Evolutionary conservation across 2,888 invertebrate genomes (phyloP), one percentile per base, ranked within the genome.

Genomic region (Athalia rosae): DNA sequence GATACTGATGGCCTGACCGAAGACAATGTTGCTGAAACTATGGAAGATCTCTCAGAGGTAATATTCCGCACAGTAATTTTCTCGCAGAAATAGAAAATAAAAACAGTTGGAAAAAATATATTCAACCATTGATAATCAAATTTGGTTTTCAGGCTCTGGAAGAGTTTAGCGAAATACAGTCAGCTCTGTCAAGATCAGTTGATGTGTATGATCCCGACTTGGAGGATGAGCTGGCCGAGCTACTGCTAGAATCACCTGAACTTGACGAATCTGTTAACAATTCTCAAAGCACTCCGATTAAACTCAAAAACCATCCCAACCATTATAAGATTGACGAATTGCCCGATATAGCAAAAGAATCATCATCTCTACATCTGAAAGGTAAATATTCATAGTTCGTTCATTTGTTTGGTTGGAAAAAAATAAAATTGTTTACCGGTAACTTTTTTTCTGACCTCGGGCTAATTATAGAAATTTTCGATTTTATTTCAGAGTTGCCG

Each of bases 11-110:
- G 93, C 0, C 86, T 96, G 0, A 92, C 92, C n/a, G 94, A 95
- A 83, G 94, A 95, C 73, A 91, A 91, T 4, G 95, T 95, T 0
- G 92, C 92, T 82, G 93, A 95, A 82, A 93, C 95, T 0, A 93
- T 96, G 92, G 92, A 94, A 62, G 93, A 95, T 82, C 90, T 96
- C 71, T 93, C 93, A 84, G 95, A 96, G 84, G 94, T 95, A 85
- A 86, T 80, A 77, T 66, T 79, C n/a, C 50, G 4, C 5, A 9
- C 48, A 4, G 9, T 53, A 11, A 62, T 66, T 45, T 6, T 66
- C 4, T 28, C 28, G 28, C 2, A 28, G 28, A 28, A 28, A 28
- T 28, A 2, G 28, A 28, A 28, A 28, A 28, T 28, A 2, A 28
- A 28, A 28, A 28, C 28, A 28, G 28, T 2, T 28, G 28, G 28